phyloP scores from a whole-genome alignment of 2,797 vertebrate genomes.

The Triplophysa bombifrons region DNA sequence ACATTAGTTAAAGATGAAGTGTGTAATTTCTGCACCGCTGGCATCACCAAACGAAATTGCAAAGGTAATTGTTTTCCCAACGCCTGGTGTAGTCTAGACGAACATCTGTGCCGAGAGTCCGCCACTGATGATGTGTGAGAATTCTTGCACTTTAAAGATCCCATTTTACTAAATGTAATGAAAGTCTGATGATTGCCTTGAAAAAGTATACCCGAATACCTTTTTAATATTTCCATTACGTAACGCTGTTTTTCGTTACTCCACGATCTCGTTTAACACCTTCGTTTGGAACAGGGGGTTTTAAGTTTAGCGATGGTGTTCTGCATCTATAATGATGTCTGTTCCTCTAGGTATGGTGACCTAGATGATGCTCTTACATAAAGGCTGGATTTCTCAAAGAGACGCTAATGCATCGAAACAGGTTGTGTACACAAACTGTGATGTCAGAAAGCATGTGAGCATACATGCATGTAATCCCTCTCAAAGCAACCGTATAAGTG shows the following conservation, averaged over 20 bases:
- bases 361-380: slow-evolving; percentile 41
- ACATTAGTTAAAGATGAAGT: not conserved
- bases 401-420: slow-evolving; percentile 32
- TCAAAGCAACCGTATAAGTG: slow-evolving; percentile 22
- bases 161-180: not conserved
- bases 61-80: not conserved
- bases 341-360: slow-evolving; percentile 38
- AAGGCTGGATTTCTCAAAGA: slow-evolving; percentile 15
- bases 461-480: not conserved
- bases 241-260: slow-evolving; percentile 13
- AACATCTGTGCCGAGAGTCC: not conserved
- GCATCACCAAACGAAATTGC: not conserved
- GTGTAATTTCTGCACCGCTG: not conserved
- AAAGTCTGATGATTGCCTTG: not conserved
- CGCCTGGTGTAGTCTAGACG: not conserved
- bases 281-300: slow-evolving; percentile 6
- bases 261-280: slow-evolving; percentile 25
- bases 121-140: not conserved
- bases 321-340: slow-evolving; percentile 35
- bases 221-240: not conserved
- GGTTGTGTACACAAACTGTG: slow-evolving; percentile 4
- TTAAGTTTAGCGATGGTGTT: slow-evolving; percentile 13
- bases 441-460: not conserved
- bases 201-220: not conserved
- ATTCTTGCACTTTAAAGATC: not conserved